A percentile compares a stretch with the other conserved stretches of the same genome.
Evolutionary conservation across 2,797 vertebrate species (phyloP).

Genomic region (Thaleichthys pacificus): DNA sequence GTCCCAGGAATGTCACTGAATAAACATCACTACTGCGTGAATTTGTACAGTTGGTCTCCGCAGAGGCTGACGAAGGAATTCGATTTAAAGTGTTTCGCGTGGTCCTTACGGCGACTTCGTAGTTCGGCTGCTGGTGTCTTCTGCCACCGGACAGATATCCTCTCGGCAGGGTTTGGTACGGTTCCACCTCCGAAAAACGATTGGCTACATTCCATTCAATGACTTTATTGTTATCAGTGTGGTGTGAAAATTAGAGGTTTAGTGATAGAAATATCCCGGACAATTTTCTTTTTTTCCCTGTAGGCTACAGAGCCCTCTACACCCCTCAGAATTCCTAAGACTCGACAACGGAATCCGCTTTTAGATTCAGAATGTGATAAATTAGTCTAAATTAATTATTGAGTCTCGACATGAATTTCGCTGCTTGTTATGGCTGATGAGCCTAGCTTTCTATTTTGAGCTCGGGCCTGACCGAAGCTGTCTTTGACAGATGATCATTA

Average conservation of each 20-base stretch:
- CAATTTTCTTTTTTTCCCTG: background rate
- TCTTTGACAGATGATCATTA: constrained; percentile 52
- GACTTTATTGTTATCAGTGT: constrained; percentile 45
- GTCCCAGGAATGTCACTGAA: constrained; percentile 57
- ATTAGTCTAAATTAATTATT: constrained; percentile 56
- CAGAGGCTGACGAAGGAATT: background rate
- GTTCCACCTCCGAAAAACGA: background rate
- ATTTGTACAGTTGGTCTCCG: constrained; percentile 13
- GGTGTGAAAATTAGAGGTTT: constrained; percentile 35
- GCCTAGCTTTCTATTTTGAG: constrained; percentile 70
- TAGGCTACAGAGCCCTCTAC: background rate
- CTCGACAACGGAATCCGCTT: background rate
- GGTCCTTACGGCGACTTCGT: background rate
- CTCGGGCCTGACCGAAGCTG: constrained; percentile 29
- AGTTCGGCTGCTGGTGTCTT: background rate
- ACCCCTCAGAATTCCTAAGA: background rate
- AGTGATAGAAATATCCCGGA: constrained; percentile 14
- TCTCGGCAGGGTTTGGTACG: background rate
- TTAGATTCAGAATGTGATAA: background rate
- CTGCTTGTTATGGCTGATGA: constrained; percentile 67
- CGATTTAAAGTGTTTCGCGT: background rate
- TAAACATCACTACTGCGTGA: constrained; percentile 36
- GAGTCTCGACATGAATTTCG: constrained; percentile 63
- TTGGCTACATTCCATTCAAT: constrained; percentile 32
- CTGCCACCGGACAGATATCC: background rate